Conservation (phyloP, 2,888 invertebrate species). For the Cerastis rubricosa region DNA sequence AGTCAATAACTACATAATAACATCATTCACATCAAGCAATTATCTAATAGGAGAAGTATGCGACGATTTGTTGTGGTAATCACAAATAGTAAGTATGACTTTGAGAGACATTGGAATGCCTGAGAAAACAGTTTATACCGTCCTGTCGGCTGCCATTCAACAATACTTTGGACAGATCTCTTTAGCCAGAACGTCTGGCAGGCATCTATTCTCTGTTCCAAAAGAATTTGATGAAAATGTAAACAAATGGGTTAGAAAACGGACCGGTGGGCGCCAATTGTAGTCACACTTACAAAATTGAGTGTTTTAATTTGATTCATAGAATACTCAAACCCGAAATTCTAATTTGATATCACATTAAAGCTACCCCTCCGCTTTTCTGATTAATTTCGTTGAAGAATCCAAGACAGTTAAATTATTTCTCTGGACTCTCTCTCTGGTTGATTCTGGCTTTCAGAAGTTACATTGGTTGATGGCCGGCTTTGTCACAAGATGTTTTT, state of each 20-base stretch:
- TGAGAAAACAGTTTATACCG: not conserved
- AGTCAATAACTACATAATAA: not conserved
- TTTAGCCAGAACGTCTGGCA: constrained; percentile 10
- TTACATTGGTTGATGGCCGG: no score
- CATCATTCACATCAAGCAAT: not conserved
- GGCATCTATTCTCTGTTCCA: not conserved
- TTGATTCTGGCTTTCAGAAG: no score
- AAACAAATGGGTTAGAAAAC: not conserved
- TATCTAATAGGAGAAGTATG: not conserved
- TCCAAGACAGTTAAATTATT: no score
- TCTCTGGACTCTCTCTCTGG: no score
- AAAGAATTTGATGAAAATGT: constrained; percentile 1
- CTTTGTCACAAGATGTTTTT: no score
- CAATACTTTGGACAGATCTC: constrained; percentile 4
- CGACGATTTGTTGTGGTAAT: not conserved
- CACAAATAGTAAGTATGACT: not conserved
- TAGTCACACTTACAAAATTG: not conserved
- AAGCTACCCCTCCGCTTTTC: no score
- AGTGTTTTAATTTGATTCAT: not conserved
- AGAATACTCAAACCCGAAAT: not conserved
- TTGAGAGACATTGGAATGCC: not conserved
- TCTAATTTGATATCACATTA: not conserved
- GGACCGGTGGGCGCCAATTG: no score
- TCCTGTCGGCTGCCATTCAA: not conserved
- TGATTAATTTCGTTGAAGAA: no score